phyloP scores from a whole-genome alignment of 2,797 vertebrate species.

The Pipistrellus pipistrellus region DNA sequence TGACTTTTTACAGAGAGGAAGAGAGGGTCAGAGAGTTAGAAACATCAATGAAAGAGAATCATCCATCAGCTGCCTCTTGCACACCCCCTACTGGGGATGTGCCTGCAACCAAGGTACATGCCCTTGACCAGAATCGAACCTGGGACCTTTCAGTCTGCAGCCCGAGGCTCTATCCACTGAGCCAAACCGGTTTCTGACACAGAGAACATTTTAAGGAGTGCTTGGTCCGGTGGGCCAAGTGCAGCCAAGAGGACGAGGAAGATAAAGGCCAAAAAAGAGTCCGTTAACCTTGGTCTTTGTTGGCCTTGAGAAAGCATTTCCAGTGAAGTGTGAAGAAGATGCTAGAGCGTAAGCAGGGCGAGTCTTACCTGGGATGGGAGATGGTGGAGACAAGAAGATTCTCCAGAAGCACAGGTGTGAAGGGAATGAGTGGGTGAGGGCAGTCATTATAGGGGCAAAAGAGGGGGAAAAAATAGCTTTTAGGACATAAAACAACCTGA shows the following conservation, averaged over 20 bases:
- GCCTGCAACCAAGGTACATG: too few relatives aligned
- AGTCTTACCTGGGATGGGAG: neutral
- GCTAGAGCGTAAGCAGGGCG: neutral
- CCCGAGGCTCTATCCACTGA: too few relatives aligned
- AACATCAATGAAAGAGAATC: too few relatives aligned
- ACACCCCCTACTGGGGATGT: too few relatives aligned
- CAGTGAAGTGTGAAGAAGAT: neutral
- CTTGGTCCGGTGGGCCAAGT: neutral
- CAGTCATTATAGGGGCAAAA: neutral
- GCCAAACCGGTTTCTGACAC: too few relatives aligned
- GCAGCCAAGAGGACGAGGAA: neutral
- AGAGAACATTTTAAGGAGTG: neutral
- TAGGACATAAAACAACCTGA: accelerated
- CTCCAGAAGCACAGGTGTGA: neutral
- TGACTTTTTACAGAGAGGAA: too few relatives aligned
- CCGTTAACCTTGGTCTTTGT: neutral
- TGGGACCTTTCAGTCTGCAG: too few relatives aligned
- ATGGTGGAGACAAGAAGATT: neutral
- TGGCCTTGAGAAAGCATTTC: neutral
- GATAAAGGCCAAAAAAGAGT: neutral
- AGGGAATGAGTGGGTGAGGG: neutral
- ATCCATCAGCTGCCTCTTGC: too few relatives aligned
- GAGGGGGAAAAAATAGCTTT: neutral
- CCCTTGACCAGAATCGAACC: too few relatives aligned
- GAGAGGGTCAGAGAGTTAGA: too few relatives aligned